Base-by-base conservation (phyloP, 2,888 invertebrate genomes). In the Philereme vetulata region DNA sequence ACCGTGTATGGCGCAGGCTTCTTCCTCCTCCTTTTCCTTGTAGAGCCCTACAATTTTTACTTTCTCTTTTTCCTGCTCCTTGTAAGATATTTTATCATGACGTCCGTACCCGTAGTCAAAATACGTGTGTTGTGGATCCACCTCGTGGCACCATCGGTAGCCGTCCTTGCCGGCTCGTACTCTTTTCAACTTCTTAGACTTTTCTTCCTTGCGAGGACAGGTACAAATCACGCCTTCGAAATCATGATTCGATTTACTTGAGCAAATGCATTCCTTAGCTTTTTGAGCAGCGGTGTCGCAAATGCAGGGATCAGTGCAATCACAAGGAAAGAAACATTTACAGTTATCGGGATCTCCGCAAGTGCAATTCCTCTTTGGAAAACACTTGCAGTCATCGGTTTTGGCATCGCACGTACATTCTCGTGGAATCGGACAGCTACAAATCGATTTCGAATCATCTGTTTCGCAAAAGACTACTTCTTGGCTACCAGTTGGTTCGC, bases 61-160 rank as follows among this genome's bases (percentile, higher is more conserved):
- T 67, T 78, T 85, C 50, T 85, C 81, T 21, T 61, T 58, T 43
- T 75, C 76, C 60, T 78, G 68, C 38, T 76, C 72, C 65, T 82
- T 79, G 50, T 75, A 60, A 33, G 71, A 69, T 64, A 90, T 78
- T 68, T 84, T 86, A 47, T 86, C 82, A 64, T 85, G 86, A 70
- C 78, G 82, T 5, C 72, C 82, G 66, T 91, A 92, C 3, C 78
- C 85, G 60, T 80, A 92, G 66, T 86, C 90, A 72, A 92, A 92
- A 73, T 72, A 92, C 0, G 88, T 90, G 62, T 92, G 90, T 8
- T 74, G 74, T 4, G 92, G 86, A 72, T 90, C 86, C 5, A 90
- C 83, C 46, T 86, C 85, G 47, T 83, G 83, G 64, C 92, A 91
- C 91, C 90, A 91, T 48, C 88, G 77, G 67, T 85, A 89, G 1